These are phyloP conservation scores for Clarias fuscus DNA, from an alignment of 2,797 vertebrate genomes.

Conservation along the genomic window DNA sequence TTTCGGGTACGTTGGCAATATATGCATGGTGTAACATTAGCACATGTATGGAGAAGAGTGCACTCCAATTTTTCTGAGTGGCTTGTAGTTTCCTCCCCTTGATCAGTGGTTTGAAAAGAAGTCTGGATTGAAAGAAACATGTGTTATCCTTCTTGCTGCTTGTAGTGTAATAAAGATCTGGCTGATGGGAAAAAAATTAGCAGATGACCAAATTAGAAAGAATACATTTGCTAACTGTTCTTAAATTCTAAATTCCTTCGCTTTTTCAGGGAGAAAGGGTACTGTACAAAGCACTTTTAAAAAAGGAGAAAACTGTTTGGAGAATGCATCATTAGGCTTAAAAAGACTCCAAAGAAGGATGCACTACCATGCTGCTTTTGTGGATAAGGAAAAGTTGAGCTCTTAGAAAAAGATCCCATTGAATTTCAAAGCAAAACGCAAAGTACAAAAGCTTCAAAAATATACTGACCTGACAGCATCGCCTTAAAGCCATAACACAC, in stretches of 20 bases:
- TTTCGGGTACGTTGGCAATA: not conserved
- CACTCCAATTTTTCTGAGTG: not conserved
- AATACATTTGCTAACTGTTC: not conserved
- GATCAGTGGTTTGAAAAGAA: not conserved
- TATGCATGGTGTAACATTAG: not conserved
- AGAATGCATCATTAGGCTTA: constrained; percentile 27
- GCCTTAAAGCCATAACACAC: not conserved
- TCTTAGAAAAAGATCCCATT: not conserved
- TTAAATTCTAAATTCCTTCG: not conserved
- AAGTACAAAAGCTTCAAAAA: constrained; percentile 17
- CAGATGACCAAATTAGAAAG: not conserved
- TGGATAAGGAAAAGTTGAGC: not conserved
- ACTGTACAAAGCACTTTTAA: not conserved
- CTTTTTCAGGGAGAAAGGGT: not conserved
- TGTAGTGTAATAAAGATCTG: not conserved
- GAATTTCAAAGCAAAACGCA: constrained; percentile 18
- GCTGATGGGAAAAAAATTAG: not conserved
- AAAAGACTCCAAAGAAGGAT: not conserved
- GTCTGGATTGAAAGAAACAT: not conserved
- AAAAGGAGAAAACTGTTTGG: not conserved
- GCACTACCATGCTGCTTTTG: not conserved
- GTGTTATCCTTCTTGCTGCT: not conserved
- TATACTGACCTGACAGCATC: constrained; percentile 9
- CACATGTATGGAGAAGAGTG: not conserved
- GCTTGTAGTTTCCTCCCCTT: not conserved